phyloP scores from a whole-genome alignment of 1,140 invertebrate genomes.

The Drosophila prosaltans region DNA sequence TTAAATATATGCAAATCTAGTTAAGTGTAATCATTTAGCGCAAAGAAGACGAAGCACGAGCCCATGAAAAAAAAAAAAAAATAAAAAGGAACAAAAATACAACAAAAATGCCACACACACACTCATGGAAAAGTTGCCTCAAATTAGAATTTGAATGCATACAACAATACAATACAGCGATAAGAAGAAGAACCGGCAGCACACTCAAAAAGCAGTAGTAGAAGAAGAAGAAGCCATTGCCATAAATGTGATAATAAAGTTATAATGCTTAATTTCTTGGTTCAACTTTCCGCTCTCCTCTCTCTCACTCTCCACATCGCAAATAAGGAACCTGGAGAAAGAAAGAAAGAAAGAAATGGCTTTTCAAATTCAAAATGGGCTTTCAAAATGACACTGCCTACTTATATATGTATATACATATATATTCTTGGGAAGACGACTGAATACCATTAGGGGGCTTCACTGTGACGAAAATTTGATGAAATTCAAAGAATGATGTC shows the following conservation, averaged over 20 bases:
- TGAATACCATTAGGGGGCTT: conserved; percentile 3
- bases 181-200: conserved; percentile 4
- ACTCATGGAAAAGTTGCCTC: conserved; percentile 32
- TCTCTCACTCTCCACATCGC: not conserved
- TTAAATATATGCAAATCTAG: conserved; percentile 82
- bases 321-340: not conserved
- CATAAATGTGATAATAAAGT: conserved; percentile 40
- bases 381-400: conserved; percentile 13
- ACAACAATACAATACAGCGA: conserved; percentile 39
- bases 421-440: not conserved
- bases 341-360: conserved; percentile 3
- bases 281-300: not conserved
- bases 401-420: not conserved
- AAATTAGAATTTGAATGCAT: conserved; percentile 78
- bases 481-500: not conserved
- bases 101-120: conserved; percentile 62
- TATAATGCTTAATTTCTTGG: conserved; percentile 18
- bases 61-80: no score
- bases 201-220: not conserved
- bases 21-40: conserved; percentile 82
- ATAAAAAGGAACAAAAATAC: no score
- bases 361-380: conserved; percentile 16
- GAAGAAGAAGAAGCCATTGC: conserved; percentile 40
- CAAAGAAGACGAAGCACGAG: conserved; percentile 21
- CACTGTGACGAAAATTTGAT: conserved; percentile 3